Base-by-base conservation (phyloP, 2,113 vertebrate genomes). In the Craseonycteris thonglongyai region DNA sequence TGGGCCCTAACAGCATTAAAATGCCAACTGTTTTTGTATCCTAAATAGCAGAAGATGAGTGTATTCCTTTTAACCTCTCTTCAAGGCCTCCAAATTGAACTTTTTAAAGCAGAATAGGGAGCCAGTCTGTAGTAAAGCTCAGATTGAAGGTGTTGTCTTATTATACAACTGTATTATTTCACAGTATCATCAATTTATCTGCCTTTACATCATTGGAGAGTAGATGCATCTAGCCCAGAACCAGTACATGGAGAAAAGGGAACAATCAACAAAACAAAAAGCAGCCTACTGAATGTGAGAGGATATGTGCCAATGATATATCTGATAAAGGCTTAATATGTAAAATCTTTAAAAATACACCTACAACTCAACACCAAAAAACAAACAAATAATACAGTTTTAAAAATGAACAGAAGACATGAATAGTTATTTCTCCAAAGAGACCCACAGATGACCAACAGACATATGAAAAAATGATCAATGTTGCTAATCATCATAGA, bases 1-100 rank as follows among this genome's bases (percentile, higher is more conserved):
- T 78, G 21, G 58, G 40, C n/a, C 51, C n/a, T 22, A 26, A 74
- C 47, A 69, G 45, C 49, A 78, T 78, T 92, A 94, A 88, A 90
- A 90, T 93, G 74, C 38, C 65, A 91, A 93, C 33, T 68, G 15
- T 33, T 47, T 78, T 83, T 93, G 86, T 92, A 91, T 86, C 56
- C 51, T 94, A 86, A 96, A 47, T 68, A 78, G 72, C 76, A 74
- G 66, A 96, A 90, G 49, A 93, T 78, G 56, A 93, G 26, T 65
- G 89, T 88, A 12, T 76, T 47, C 51, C 66, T 76, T 90, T 51
- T 11, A 74, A 58, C 58, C 35, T 90, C 59, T 93, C 74, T 65
- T 49, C 74, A 69, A 21, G 30, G 35, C 1, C 7, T 93, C 58
- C 66, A 94, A 88, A 79, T 94, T 88, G 95, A 92, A 84, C 42